phyloP scores from a whole-genome alignment of 2,888 invertebrate genomes.

The Parnassius orleans region DNA sequence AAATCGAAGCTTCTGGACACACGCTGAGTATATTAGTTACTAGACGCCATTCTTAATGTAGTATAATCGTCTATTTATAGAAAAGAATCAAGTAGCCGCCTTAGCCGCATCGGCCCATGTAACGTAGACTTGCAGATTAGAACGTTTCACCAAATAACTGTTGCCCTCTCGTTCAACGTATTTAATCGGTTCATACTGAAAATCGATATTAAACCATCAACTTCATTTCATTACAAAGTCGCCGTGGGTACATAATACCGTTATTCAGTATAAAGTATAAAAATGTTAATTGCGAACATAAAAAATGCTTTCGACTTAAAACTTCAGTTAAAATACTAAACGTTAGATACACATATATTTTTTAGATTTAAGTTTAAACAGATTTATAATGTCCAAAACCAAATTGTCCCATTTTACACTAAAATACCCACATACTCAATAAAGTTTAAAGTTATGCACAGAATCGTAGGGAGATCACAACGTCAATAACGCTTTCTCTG shows the following conservation, averaged over 20 bases:
- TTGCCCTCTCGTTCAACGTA: conserved; percentile 11
- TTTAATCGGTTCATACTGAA: conserved; percentile 7
- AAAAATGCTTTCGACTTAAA: conserved; percentile 4
- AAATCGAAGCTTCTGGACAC: conserved; percentile 46
- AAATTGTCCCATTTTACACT: too few species aligned
- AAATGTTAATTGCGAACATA: conserved; percentile 2
- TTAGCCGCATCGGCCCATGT: conserved; percentile 57
- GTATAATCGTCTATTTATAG: conserved; percentile 70
- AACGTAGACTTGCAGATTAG: conserved; percentile 43
- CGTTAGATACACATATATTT: too few species aligned
- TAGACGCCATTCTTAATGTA: conserved; percentile 50
- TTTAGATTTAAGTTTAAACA: too few species aligned
- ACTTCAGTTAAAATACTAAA: not conserved
- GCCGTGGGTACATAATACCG: not conserved
- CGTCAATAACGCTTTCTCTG: too few species aligned
- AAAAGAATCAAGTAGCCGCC: conserved; percentile 63
- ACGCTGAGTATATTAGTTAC: conserved; percentile 54
- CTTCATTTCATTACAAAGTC: conserved; percentile 20
- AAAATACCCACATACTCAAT: too few species aligned
- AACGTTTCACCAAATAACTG: conserved; percentile 23
- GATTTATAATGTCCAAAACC: too few species aligned
- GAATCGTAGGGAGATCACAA: too few species aligned
- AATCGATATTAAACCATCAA: conserved; percentile 12
- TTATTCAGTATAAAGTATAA: not conserved
- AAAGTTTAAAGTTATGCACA: too few species aligned